Evolutionary conservation across 2,113 vertebrate species (phyloP).

Genomic region (Romanogobio albipinnatus): DNA sequence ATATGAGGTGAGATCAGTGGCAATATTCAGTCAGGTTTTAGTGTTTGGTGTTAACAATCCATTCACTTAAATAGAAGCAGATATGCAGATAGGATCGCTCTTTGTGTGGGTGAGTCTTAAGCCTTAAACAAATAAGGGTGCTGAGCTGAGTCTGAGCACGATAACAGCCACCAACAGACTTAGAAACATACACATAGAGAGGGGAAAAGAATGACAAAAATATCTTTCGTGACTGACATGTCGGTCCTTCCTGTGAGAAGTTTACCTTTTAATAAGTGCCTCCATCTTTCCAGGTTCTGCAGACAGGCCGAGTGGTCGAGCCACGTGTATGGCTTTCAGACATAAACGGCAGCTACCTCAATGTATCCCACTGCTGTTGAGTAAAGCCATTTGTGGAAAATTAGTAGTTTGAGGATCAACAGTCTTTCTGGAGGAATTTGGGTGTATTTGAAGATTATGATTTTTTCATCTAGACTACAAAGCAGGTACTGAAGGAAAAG

Average conservation of each 20-base stretch:
- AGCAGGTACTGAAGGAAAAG: slow-evolving; percentile 49
- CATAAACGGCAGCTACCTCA: slow-evolving; percentile 65
- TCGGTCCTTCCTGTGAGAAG: slow-evolving; percentile 75
- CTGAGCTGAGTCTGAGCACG: slow-evolving; percentile 89
- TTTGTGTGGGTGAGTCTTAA: slow-evolving; percentile 86
- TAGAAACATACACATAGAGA: slow-evolving; percentile 75
- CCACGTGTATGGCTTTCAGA: slow-evolving; percentile 76
- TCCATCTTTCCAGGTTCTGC: slow-evolving; percentile 66
- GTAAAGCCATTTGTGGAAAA: slow-evolving; percentile 77
- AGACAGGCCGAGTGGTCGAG: slow-evolving; percentile 62
- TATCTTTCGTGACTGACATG: slow-evolving; percentile 80
- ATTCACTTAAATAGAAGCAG: slow-evolving; percentile 78
- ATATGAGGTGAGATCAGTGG: slow-evolving; percentile 70
- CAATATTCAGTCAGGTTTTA: slow-evolving; percentile 76
- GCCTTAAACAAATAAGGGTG: slow-evolving; percentile 90
- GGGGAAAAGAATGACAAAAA: slow-evolving; percentile 72
- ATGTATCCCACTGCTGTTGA: slow-evolving; percentile 42
- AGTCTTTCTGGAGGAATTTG: slow-evolving; percentile 76
- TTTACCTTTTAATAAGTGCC: slow-evolving; percentile 85
- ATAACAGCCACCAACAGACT: slow-evolving; percentile 76
- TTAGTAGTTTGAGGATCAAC: slow-evolving; percentile 76
- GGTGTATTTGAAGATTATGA: slow-evolving; percentile 76
- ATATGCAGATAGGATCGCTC: slow-evolving; percentile 80
- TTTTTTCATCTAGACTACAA: slow-evolving; percentile 69
- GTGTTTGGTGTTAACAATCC: slow-evolving; percentile 82